Percentiles rank a stretch among this genome's conserved stretches.
These are phyloP conservation scores for Rhagoletis pomonella DNA, from an alignment of 1,140 invertebrate genomes.

Conservation along the genomic window DNA sequence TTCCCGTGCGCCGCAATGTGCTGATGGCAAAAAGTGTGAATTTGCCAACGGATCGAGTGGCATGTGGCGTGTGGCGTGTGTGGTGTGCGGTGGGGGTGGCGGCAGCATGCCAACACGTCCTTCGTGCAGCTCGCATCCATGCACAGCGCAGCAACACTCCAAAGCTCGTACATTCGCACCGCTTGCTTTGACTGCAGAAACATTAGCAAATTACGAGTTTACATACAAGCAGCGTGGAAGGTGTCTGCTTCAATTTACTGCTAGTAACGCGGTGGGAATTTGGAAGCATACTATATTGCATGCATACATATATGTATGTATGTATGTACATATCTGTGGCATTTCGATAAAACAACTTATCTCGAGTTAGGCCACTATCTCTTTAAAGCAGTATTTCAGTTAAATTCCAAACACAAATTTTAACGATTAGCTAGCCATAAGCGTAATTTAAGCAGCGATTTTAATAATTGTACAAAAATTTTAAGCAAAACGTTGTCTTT, in stretches of 20 bases:
- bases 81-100: neutral
- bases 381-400: no score
- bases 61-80: neutral
- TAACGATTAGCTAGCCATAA: no score
- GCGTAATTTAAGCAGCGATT: no score
- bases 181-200: neutral
- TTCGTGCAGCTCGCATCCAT: neutral
- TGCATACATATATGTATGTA: neutral
- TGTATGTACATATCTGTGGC: no score
- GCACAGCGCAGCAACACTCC: neutral
- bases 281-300: neutral
- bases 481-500: no score
- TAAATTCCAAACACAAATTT: no score
- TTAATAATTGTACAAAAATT: no score
- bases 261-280: slow-evolving; percentile 6
- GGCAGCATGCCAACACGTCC: slow-evolving; percentile 41
- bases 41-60: slow-evolving; percentile 10
- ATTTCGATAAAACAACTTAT: no score
- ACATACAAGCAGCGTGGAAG: neutral
- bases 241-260: slow-evolving; percentile 28
- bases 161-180: neutral
- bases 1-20: neutral
- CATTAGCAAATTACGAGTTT: neutral
- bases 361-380: no score
- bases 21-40: slow-evolving; percentile 7